Evolutionary conservation across 1,140 invertebrate species (phyloP).

Genomic region (Laupala kohalensis): DNA sequence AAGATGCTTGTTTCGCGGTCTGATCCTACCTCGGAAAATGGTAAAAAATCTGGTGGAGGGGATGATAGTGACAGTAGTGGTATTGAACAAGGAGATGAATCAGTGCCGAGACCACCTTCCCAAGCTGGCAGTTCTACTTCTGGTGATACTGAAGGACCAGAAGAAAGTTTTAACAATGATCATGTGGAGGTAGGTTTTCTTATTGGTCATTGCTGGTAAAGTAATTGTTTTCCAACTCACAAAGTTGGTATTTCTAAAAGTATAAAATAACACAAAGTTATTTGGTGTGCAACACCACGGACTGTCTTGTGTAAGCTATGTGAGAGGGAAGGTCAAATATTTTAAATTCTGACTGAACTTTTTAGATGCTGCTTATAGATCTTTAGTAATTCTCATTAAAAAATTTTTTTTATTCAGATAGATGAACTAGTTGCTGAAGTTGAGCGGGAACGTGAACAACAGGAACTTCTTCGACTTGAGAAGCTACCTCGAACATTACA

Average conservation of each 20-base stretch:
- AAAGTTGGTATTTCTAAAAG: too few species aligned
- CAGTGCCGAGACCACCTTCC: slow-evolving; percentile 4
- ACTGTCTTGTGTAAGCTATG: too few species aligned
- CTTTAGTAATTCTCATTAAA: too few species aligned
- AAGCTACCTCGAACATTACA: slow-evolving; percentile 42
- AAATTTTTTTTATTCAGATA: slow-evolving; percentile 14
- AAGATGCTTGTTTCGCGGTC: slow-evolving; percentile 5
- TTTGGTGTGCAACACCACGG: too few species aligned
- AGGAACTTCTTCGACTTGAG: slow-evolving; percentile 34
- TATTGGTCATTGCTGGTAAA: not conserved
- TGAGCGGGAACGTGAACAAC: slow-evolving; percentile 18
- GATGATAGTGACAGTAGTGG: slow-evolving; percentile 30
- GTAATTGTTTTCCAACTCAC: too few species aligned
- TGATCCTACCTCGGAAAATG: not conserved
- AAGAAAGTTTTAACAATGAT: slow-evolving; percentile 29
- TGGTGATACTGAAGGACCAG: slow-evolving; percentile 59
- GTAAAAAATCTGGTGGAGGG: slow-evolving; percentile 1
- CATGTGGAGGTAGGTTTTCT: slow-evolving; percentile 16
- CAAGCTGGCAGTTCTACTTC: slow-evolving; percentile 26
- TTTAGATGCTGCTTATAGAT: too few species aligned
- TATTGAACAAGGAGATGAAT: slow-evolving; percentile 37
- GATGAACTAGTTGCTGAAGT: slow-evolving; percentile 19
- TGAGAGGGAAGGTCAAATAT: too few species aligned
- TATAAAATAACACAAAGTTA: too few species aligned
- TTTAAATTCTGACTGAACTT: too few species aligned